Conservation (phyloP, 2,797 vertebrate species). For the Artibeus lituratus region DNA sequence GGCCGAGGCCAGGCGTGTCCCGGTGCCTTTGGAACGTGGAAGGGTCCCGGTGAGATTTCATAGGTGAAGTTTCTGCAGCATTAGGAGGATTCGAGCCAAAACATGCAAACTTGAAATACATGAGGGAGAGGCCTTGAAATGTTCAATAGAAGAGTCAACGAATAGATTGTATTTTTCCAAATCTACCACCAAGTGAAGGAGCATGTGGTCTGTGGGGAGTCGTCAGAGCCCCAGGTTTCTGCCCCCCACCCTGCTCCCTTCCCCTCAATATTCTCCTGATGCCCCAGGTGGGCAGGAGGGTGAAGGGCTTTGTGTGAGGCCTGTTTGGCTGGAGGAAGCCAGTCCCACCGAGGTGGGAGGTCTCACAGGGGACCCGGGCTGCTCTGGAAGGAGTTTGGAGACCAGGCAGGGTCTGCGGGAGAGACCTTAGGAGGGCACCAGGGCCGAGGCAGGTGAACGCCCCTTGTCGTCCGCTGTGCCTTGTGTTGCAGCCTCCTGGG, state of each 20-base stretch:
- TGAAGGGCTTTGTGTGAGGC: neutral
- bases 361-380: neutral
- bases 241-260: too few species aligned
- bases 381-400: neutral
- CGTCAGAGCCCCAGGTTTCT: neutral
- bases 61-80: neutral
- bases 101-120: neutral
- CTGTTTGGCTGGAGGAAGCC: neutral
- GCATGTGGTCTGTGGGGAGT: fast-evolving
- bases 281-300: neutral
- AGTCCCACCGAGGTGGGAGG: too few species aligned
- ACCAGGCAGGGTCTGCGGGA: neutral
- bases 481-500: neutral
- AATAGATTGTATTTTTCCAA: neutral
- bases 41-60: neutral
- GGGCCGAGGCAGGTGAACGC: fast-evolving
- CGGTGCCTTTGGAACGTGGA: neutral
- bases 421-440: neutral
- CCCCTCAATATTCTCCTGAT: neutral
- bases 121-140: neutral
- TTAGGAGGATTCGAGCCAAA: neutral
- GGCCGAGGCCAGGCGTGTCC: neutral
- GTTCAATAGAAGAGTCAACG: neutral
- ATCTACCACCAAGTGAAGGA: fast-evolving
- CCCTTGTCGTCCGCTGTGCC: fast-evolving